phyloP scores from a whole-genome alignment of 1,140 invertebrate genomes.

The Drosophila insularis region DNA sequence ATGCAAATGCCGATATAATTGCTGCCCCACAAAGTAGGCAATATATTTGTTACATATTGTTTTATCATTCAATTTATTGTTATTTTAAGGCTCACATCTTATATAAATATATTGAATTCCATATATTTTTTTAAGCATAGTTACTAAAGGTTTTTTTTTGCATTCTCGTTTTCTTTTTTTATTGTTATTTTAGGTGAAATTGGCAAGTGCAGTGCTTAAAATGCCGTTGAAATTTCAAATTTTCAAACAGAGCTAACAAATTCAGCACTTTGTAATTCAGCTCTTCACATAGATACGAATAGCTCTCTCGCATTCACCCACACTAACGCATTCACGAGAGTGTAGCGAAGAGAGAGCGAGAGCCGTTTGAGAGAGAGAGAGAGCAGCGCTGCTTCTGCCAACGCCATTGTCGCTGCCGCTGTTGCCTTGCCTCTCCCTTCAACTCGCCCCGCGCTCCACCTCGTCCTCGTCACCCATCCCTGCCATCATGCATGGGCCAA shows the following conservation, averaged over 20 bases:
- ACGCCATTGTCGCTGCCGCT: too few relatives aligned
- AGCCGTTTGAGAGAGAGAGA: not conserved
- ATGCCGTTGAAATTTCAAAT: slow-evolving; percentile 61
- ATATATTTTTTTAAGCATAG: slow-evolving; percentile 4
- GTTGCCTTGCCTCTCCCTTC: slow-evolving; percentile 7
- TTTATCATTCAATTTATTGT: slow-evolving; percentile 11
- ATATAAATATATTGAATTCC: not conserved
- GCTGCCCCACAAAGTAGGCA: slow-evolving; percentile 68
- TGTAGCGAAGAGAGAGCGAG: slow-evolving; percentile 2
- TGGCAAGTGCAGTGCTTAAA: slow-evolving; percentile 18
- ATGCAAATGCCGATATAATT: slow-evolving; percentile 43
- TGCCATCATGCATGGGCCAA: slow-evolving; percentile 19
- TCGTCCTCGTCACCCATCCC: not conserved
- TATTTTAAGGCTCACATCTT: not conserved
- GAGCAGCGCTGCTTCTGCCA: not conserved
- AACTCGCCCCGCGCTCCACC: not conserved
- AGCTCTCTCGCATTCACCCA: not conserved
- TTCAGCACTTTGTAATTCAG: slow-evolving; percentile 51
- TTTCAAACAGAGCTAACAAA: slow-evolving; percentile 1
- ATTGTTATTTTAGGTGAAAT: slow-evolving; percentile 41
- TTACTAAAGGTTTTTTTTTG: not conserved
- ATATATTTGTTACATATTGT: slow-evolving; percentile 32
- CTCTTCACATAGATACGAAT: slow-evolving; percentile 36
- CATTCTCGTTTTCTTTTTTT: not conserved
- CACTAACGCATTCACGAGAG: slow-evolving; percentile 30